Evolutionary conservation across 2,113 vertebrate genomes (phyloP).

Genomic region (Fukomys damarensis): DNA sequence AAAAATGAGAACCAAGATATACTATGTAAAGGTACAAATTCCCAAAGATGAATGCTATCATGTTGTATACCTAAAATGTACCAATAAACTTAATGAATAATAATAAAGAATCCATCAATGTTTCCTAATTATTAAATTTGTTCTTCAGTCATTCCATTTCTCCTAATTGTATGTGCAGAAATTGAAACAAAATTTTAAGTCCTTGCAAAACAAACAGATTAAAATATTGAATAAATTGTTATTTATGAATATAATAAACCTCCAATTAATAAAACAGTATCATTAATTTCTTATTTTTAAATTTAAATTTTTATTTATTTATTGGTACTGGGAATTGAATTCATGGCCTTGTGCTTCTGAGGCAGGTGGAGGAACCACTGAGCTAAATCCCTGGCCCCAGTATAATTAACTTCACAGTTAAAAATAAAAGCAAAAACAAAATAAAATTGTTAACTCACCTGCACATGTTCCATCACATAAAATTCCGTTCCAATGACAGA

Average conservation of each 20-base stretch:
- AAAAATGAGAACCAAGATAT: too few relatives aligned
- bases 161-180: neutral
- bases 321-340: too few relatives aligned
- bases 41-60: too few relatives aligned
- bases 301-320: too few relatives aligned
- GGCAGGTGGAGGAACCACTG: too few relatives aligned
- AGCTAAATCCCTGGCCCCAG: too few relatives aligned
- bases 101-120: neutral
- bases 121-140: neutral
- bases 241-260: neutral
- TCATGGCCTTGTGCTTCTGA: too few relatives aligned
- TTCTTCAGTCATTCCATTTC: neutral
- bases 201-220: neutral
- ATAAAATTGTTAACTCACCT: slow-evolving; percentile 83
- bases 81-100: too few relatives aligned
- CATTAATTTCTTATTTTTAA: too few relatives aligned
- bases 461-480: slow-evolving; percentile 95
- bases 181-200: slow-evolving; percentile 19
- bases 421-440: slow-evolving; percentile 16
- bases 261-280: neutral
- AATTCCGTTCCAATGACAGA: slow-evolving; percentile 95
- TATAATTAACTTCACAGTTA: neutral
- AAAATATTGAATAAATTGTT: neutral
- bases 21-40: too few relatives aligned
- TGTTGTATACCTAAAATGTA: too few relatives aligned